Percentiles rank a stretch among this genome's conserved stretches.
phyloP scores from a whole-genome alignment of 2,797 vertebrate species.

The Gallirallus australis region DNA sequence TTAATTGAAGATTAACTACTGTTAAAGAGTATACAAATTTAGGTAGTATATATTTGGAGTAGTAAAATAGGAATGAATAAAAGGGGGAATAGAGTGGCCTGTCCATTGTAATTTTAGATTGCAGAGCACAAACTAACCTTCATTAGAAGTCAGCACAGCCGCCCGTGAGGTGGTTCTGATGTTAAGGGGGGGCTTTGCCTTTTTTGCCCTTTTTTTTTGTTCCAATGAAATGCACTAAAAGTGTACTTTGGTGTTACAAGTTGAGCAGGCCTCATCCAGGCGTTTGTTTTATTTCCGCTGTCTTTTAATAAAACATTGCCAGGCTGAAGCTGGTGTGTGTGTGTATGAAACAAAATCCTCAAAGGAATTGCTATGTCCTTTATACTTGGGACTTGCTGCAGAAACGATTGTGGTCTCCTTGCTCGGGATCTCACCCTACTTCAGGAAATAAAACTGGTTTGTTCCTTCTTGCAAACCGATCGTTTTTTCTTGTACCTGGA shows the following conservation, averaged over 20 bases:
- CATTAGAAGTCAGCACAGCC: conserved; percentile 34
- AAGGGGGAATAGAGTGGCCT: conserved; percentile 45
- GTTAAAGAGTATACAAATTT: conserved; percentile 81
- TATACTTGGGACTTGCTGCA: neutral
- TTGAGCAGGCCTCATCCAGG: neutral
- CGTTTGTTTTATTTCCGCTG: neutral
- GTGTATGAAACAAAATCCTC: neutral
- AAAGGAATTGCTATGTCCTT: neutral
- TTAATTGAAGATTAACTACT: conserved; percentile 85
- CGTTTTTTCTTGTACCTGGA: neutral
- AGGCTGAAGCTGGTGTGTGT: neutral
- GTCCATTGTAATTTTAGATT: conserved; percentile 69
- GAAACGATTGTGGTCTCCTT: neutral
- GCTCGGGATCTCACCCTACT: neutral
- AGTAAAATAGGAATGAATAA: conserved; percentile 69
- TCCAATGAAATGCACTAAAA: neutral
- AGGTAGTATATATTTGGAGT: conserved; percentile 68
- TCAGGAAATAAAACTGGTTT: neutral
- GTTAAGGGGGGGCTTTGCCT: neutral
- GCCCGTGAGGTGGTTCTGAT: neutral
- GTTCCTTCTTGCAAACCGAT: neutral
- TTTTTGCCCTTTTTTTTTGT: neutral
- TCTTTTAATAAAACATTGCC: neutral
- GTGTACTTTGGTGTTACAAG: neutral
- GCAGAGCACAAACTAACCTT: conserved; percentile 34